phyloP scores from a whole-genome alignment of 2,797 vertebrate species.

The Dendrocincla tyrannina region DNA sequence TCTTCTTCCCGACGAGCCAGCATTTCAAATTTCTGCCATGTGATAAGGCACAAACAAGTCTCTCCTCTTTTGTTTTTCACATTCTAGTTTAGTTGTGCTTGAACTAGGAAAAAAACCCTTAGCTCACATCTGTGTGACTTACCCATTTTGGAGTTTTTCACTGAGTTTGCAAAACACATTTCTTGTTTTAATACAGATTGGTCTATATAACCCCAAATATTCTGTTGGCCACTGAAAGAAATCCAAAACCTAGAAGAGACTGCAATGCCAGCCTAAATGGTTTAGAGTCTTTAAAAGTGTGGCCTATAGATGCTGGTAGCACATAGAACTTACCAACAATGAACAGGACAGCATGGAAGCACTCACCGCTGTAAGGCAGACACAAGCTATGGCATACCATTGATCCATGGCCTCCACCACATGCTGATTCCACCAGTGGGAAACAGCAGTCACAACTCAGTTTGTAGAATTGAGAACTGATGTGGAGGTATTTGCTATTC shows the following conservation, averaged over 20 bases:
- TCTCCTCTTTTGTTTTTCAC: neutral
- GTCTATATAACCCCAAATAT: neutral
- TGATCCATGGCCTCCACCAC: constrained; percentile 76
- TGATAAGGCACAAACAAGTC: neutral
- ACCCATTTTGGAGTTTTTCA: neutral
- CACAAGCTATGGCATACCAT: constrained; percentile 75
- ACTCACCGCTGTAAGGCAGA: constrained; percentile 77
- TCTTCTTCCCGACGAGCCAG: neutral
- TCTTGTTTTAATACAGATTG: neutral
- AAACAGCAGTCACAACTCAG: constrained; percentile 79
- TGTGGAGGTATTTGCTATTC: constrained; percentile 85
- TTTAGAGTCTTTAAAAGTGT: neutral
- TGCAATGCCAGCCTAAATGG: neutral
- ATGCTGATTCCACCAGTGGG: constrained; percentile 80
- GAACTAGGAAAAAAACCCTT: neutral
- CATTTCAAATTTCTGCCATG: neutral
- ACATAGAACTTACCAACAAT: constrained; percentile 58
- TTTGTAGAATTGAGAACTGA: constrained; percentile 81
- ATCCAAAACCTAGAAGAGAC: neutral
- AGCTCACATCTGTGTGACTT: neutral
- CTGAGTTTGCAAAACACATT: neutral
- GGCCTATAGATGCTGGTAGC: neutral
- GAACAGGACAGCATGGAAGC: constrained; percentile 79
- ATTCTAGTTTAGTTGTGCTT: neutral
- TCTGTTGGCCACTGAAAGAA: neutral